phyloP scores from a whole-genome alignment of 2,113 vertebrate species.

The Alces alces region DNA sequence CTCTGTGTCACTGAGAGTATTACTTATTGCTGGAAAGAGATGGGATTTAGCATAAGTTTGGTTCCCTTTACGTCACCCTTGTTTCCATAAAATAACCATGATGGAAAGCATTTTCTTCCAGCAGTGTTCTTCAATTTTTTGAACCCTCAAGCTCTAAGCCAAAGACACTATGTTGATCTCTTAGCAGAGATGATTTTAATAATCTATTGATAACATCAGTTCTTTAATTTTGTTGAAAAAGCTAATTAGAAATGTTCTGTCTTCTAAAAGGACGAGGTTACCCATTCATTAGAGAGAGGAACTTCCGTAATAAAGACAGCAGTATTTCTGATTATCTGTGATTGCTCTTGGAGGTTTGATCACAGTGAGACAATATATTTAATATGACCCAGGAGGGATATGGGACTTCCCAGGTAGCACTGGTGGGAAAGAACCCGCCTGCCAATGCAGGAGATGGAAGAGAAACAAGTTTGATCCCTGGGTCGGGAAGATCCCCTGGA shows the following conservation, averaged over 20 bases:
- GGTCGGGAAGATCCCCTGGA: neutral
- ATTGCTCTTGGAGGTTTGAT: neutral
- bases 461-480: neutral
- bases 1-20: neutral
- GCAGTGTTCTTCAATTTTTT: neutral
- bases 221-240: slow-evolving; percentile 1
- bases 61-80: neutral
- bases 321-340: slow-evolving; percentile 22
- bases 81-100: neutral
- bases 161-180: neutral
- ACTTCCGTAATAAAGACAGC: slow-evolving; percentile 21
- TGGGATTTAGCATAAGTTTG: neutral
- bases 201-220: neutral
- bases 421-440: neutral
- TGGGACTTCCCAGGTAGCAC: neutral
- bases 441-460: neutral
- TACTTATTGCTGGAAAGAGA: neutral
- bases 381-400: neutral
- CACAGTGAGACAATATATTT: neutral
- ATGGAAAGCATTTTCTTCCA: neutral
- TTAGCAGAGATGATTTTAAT: neutral
- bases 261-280: slow-evolving; percentile 9
- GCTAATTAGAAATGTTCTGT: slow-evolving; percentile 14
- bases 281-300: neutral
- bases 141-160: neutral